These are phyloP conservation scores for Amblyraja radiata DNA, from an alignment of 2,797 vertebrate genomes.

Conservation along the genomic window DNA sequence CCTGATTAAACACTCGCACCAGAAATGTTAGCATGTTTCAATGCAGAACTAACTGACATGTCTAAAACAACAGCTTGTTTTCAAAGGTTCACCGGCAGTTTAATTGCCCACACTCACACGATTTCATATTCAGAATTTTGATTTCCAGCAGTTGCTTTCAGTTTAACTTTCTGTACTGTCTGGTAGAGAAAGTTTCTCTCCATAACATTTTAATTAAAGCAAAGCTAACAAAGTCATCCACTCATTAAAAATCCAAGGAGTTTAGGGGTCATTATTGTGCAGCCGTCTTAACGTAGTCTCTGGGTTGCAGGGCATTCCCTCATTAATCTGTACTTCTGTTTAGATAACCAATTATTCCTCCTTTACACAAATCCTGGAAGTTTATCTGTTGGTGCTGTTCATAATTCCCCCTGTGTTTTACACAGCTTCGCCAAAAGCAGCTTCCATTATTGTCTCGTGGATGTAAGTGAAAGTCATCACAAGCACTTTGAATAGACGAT, in stretches of 20 bases:
- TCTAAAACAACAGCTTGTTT: background rate
- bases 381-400: background rate
- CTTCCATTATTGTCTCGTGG: slow-evolving; percentile 5
- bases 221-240: slow-evolving; percentile 5
- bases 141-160: background rate
- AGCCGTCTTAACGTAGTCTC: background rate
- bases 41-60: background rate
- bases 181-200: background rate
- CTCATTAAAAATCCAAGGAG: background rate
- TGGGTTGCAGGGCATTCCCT: background rate
- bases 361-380: slow-evolving; percentile 1
- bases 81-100: too few relatives aligned
- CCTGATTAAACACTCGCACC: background rate
- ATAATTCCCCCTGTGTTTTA: slow-evolving; percentile 36
- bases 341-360: slow-evolving; percentile 32
- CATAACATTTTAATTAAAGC: background rate
- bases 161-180: background rate
- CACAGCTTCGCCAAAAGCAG: background rate
- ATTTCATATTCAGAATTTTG: too few relatives aligned
- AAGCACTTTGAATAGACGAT: slow-evolving; percentile 29
- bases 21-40: background rate
- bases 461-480: slow-evolving; percentile 10
- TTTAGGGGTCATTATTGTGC: background rate
- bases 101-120: too few relatives aligned
- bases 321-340: slow-evolving; percentile 24